Evolutionary conservation across 1,140 invertebrate genomes (phyloP).

Genomic region (Proales similis): DNA sequence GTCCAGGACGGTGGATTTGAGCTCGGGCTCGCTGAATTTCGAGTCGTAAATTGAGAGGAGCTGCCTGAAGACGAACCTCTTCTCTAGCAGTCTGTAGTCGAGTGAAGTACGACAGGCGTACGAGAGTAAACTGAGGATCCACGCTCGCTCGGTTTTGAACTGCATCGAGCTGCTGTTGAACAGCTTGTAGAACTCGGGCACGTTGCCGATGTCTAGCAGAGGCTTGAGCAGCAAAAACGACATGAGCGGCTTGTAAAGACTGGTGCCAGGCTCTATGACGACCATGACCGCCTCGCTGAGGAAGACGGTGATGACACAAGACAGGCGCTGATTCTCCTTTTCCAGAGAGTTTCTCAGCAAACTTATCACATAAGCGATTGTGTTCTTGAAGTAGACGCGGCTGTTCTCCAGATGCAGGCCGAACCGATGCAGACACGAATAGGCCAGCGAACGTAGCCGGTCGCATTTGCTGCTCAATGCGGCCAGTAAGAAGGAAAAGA

Average conservation of each 20-base stretch:
- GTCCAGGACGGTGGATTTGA: constrained; percentile 40
- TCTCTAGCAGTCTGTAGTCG: constrained; percentile 59
- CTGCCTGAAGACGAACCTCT: constrained; percentile 59
- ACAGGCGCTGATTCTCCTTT: constrained; percentile 57
- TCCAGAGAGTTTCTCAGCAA: constrained; percentile 46
- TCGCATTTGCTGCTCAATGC: constrained; percentile 6
- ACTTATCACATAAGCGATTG: constrained; percentile 47
- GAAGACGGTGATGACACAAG: constrained; percentile 64
- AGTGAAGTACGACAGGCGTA: constrained; percentile 60
- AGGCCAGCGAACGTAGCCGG: background rate
- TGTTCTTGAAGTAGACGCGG: constrained; percentile 26
- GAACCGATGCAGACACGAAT: constrained; percentile 16
- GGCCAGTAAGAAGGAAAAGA: constrained; percentile 3
- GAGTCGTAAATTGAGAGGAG: constrained; percentile 57
- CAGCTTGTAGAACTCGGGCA: constrained; percentile 69
- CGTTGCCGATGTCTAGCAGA: constrained; percentile 60
- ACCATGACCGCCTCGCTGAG: constrained; percentile 61
- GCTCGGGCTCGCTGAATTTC: constrained; percentile 40
- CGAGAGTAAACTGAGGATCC: constrained; percentile 63
- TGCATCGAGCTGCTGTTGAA: constrained; percentile 63
- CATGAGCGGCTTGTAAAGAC: constrained; percentile 59
- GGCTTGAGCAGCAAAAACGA: constrained; percentile 66
- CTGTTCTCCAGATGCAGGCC: constrained; percentile 26
- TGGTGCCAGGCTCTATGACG: constrained; percentile 58
- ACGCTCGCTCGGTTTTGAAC: constrained; percentile 57